Conservation (phyloP, 2,797 vertebrate species). For the Myripristis murdjan region DNA sequence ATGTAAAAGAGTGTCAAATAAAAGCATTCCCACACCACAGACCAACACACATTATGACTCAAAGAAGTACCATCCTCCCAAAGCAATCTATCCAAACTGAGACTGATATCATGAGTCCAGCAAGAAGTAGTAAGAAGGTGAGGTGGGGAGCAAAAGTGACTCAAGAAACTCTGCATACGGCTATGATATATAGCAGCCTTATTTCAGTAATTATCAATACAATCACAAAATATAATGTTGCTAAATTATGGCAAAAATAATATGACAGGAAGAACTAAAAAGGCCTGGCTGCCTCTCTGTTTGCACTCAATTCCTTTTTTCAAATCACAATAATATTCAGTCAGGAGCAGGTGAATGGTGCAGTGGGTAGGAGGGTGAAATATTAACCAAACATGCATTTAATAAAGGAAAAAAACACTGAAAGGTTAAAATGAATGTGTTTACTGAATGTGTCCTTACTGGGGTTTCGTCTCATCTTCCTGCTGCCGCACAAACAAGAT, state of each 20-base stretch:
- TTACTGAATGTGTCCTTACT: constrained; percentile 13
- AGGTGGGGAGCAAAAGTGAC: no score
- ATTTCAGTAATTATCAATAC: no score
- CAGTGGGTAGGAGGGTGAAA: background rate
- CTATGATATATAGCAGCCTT: no score
- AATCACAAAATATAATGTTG: no score
- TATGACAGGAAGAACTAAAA: no score
- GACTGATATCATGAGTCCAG: no score
- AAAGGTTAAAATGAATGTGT: background rate
- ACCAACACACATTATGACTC: constrained; percentile 7
- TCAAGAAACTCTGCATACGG: background rate
- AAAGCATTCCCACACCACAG: constrained; percentile 40
- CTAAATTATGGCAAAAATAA: no score
- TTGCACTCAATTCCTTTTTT: no score
- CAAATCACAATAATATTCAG: background rate
- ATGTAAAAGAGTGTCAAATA: constrained; percentile 71
- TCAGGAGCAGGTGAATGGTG: constrained; percentile 2
- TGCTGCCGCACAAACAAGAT: constrained; percentile 78
- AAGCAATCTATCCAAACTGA: background rate
- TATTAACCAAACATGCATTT: background rate
- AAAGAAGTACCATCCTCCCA: background rate
- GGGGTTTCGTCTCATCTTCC: constrained; percentile 54
- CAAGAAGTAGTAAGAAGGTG: no score
- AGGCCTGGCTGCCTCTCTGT: no score
- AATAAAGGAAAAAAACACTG: background rate